Evolutionary conservation across 2,113 vertebrate species (phyloP).

Genomic region (Lepisosteus oculatus): DNA sequence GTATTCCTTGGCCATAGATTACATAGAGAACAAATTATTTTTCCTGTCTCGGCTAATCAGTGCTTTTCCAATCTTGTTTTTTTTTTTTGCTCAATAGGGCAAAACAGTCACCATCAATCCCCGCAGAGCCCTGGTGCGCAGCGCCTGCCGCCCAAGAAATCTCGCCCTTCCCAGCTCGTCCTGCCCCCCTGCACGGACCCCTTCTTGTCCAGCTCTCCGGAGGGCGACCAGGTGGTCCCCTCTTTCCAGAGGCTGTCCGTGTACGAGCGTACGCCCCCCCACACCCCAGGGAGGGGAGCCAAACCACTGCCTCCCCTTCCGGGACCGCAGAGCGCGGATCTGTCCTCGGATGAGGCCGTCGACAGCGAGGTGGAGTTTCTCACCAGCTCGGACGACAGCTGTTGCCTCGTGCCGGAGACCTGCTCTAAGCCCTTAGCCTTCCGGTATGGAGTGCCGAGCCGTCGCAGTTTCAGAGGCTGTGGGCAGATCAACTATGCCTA

Average conservation of each 20-base stretch:
- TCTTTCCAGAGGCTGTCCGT: slow-evolving; percentile 76
- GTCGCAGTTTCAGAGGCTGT: slow-evolving; percentile 72
- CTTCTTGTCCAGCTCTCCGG: slow-evolving; percentile 47
- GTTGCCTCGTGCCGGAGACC: slow-evolving; percentile 68
- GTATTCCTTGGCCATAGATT: no score
- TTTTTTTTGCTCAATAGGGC: slow-evolving; percentile 60
- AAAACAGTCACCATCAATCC: slow-evolving; percentile 36
- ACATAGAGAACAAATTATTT: slow-evolving; percentile 23
- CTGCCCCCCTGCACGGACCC: slow-evolving; percentile 54
- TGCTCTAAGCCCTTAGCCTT: slow-evolving; percentile 58
- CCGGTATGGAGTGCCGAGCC: slow-evolving; percentile 55
- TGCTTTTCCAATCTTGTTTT: slow-evolving; percentile 9
- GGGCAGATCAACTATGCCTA: slow-evolving; percentile 89
- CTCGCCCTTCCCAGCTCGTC: slow-evolving; percentile 57
- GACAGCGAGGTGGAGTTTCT: slow-evolving; percentile 91
- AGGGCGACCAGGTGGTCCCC: slow-evolving; percentile 68
- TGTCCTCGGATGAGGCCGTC: slow-evolving; percentile 69
- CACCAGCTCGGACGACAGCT: slow-evolving; percentile 81
- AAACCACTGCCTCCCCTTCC: slow-evolving; percentile 90
- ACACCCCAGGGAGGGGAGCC: slow-evolving; percentile 67
- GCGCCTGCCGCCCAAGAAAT: slow-evolving; percentile 62
- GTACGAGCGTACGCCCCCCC: slow-evolving; percentile 61
- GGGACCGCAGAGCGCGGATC: slow-evolving; percentile 47
- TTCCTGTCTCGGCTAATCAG: slow-evolving; percentile 13
- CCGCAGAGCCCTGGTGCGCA: slow-evolving; percentile 58